Percentiles rank a stretch among this genome's conserved stretches.
These are phyloP conservation scores for Latrodectus geometricus DNA, from an alignment of 1,140 invertebrate species.

Conservation along the genomic window DNA sequence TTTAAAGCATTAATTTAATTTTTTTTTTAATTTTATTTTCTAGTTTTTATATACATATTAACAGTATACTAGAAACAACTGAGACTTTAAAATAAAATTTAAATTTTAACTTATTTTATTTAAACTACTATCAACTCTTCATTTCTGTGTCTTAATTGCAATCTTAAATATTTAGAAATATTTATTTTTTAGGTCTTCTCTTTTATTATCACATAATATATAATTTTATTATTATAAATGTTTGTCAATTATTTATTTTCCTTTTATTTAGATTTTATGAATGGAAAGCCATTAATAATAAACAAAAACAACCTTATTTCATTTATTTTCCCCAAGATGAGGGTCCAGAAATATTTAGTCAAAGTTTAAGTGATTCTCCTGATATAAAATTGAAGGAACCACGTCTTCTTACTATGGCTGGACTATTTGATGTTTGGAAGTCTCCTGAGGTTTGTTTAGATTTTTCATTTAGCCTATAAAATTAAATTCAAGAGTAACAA, in stretches of 20 bases:
- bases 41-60: too few relatives aligned
- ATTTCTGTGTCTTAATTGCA: too few relatives aligned
- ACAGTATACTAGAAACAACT: too few relatives aligned
- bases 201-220: neutral
- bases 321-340: conserved; percentile 76
- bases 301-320: conserved; percentile 81
- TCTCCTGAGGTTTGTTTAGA: conserved; percentile 66
- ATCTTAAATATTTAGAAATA: too few relatives aligned
- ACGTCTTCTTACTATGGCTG: conserved; percentile 80
- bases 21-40: too few relatives aligned
- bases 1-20: too few relatives aligned
- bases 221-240: neutral
- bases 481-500: too few relatives aligned
- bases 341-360: conserved; percentile 36
- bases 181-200: neutral
- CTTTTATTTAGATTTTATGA: conserved; percentile 77
- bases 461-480: too few relatives aligned
- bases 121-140: too few relatives aligned
- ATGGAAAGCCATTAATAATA: conserved; percentile 78
- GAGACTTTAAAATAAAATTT: too few relatives aligned
- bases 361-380: neutral
- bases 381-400: conserved; percentile 73
- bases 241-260: neutral
- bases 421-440: conserved; percentile 80
- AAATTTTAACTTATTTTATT: too few relatives aligned